Percentiles rank a stretch among this genome's conserved stretches.
phyloP scores from a whole-genome alignment of 2,888 invertebrate genomes.

The Plagodis dolabraria region DNA sequence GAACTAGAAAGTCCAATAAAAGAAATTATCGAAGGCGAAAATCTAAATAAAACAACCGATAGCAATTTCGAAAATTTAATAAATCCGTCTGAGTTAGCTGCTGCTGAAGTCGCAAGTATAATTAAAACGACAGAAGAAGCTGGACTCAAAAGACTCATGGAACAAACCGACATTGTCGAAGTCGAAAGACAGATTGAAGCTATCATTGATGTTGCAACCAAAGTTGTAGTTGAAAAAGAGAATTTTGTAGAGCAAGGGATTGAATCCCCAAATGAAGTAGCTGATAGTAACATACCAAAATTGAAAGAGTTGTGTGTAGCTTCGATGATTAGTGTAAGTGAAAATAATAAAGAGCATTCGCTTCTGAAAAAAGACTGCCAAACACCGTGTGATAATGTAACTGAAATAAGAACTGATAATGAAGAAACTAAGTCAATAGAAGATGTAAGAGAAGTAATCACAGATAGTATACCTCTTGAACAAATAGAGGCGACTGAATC shows the following conservation, averaged over 20 bases:
- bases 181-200: constrained; percentile 4
- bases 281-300: constrained; percentile 70
- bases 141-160: constrained; percentile 26
- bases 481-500: constrained; percentile 50
- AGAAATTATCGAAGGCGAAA: neutral
- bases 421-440: constrained; percentile 78
- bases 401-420: constrained; percentile 69
- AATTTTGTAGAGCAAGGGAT: constrained; percentile 44
- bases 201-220: neutral
- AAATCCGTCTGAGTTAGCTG: no score
- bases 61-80: no score
- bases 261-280: constrained; percentile 74
- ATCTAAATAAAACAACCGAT: neutral
- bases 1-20: neutral
- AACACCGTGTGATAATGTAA: constrained; percentile 70
- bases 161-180: constrained; percentile 9
- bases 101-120: no score
- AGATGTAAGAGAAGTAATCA: constrained; percentile 54
- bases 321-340: constrained; percentile 75
- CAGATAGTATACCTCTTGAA: constrained; percentile 44
- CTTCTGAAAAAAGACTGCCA: constrained; percentile 75
- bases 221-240: constrained; percentile 29
- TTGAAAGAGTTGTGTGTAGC: constrained; percentile 74
- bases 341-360: constrained; percentile 61
- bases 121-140: neutral